Conservation (phyloP, 1,140 invertebrate species). For the Asbolus verrucosus region DNA sequence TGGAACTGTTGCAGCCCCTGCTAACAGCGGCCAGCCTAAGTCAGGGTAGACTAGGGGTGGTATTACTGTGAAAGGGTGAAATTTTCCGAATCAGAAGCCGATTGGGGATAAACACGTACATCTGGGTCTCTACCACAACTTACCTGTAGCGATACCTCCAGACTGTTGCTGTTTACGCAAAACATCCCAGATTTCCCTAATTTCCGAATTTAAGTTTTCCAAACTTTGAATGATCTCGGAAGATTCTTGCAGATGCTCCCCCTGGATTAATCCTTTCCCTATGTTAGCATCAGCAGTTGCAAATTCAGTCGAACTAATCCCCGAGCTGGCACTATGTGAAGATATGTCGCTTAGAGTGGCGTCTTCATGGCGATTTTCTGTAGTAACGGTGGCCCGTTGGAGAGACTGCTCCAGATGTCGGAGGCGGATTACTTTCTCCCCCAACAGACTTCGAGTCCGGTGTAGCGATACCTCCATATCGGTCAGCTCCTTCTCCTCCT, state of each 20-base stretch:
- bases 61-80: conserved; percentile 58
- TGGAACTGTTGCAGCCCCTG: conserved; percentile 53
- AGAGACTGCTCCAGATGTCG: conserved; percentile 81
- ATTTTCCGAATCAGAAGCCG: conserved; percentile 7
- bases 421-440: conserved; percentile 83
- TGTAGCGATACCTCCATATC: conserved; percentile 85
- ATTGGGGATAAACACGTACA: not conserved
- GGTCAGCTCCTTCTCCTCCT: conserved; percentile 83
- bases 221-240: conserved; percentile 78
- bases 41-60: conserved; percentile 73
- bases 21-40: conserved; percentile 70
- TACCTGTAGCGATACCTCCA: conserved; percentile 67
- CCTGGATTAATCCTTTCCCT: conserved; percentile 45
- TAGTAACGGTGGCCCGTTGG: conserved; percentile 69
- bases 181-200: conserved; percentile 78
- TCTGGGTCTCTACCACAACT: not conserved
- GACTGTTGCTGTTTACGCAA: conserved; percentile 73
- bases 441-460: conserved; percentile 79
- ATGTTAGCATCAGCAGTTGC: conserved; percentile 68
- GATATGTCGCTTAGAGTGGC: conserved; percentile 75
- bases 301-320: conserved; percentile 77
- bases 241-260: conserved; percentile 69
- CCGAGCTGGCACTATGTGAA: conserved; percentile 75
- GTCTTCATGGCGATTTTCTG: conserved; percentile 68
- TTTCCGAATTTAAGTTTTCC: conserved; percentile 78